Base-by-base conservation (phyloP, 2,113 vertebrate species). In the Tupaia tana region DNA sequence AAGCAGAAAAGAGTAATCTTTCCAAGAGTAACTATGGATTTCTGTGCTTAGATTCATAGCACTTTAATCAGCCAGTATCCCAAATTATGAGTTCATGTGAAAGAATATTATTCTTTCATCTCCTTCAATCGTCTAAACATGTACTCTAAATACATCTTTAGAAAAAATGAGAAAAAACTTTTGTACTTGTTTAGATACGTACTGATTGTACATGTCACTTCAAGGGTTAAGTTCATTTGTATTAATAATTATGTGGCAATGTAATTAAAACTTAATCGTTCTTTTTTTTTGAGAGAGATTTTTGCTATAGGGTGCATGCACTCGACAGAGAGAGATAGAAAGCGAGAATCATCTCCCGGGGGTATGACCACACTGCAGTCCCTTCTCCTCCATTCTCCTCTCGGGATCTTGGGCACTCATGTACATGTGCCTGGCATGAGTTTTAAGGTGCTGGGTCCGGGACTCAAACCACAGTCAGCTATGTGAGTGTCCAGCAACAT, bases 91-190 rank as follows among this genome's bases (percentile, higher is more conserved):
- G 54, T 86, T 90, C 85, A 94, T 64, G 7, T 92, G 94, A 89
- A 91, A 86, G 19, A 25, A 84, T 66, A 94, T 83, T 90, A 90
- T 87, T 91, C 24, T 85, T 75, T 29, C 52, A 71, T 69, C 59
- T 94, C 54, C 74, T 84, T 64, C 89, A 94, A 15, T 24, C 85
- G 52, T 61, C 29, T 92, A 88, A 91, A 84, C 83, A 89, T 73
- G 43, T 16, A 70, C 13, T 83, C 61, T 71, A 92, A 93, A 66
- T 77, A 92, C 86, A 91, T 89, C 66, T 94, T 93, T 19, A 96
- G 43, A 86, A 84, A 89, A 96, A 88, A 29, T 0, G 78, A 69
- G 25, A 71, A 80, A 79, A 22, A 58, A 82, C 66, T 89, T 90
- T 70, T 88, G 10, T 70, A 67, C n/a, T 86, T 88, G 25, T 80